Evolutionary conservation across 2,113 vertebrate species (phyloP).

Genomic region (Misgurnus anguillicaudatus): DNA sequence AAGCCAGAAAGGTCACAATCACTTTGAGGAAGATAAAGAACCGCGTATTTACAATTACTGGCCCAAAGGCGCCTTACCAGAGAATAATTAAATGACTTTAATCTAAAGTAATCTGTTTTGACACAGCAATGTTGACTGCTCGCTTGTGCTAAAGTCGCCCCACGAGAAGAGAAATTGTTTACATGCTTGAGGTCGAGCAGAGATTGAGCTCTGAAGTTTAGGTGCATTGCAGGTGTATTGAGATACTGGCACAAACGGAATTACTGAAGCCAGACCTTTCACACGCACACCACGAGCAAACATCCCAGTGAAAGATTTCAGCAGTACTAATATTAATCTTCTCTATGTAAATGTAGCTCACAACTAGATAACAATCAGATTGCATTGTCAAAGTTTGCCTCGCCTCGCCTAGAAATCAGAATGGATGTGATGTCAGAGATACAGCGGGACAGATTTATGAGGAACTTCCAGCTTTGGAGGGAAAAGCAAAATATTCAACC

Average conservation of each 20-base stretch:
- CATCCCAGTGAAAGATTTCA: too few relatives aligned
- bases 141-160: conserved; percentile 11
- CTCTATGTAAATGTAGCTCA: too few relatives aligned
- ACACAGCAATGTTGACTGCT: conserved; percentile 24
- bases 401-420: too few relatives aligned
- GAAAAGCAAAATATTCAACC: too few relatives aligned
- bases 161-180: neutral
- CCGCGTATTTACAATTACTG: conserved; percentile 57
- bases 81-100: conserved; percentile 58
- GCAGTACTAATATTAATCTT: too few relatives aligned
- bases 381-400: too few relatives aligned
- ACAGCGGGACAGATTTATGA: too few relatives aligned
- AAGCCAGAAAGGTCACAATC: conserved; percentile 67
- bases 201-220: neutral
- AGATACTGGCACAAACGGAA: neutral
- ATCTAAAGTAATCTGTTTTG: conserved; percentile 44
- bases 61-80: conserved; percentile 54
- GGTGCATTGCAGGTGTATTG: neutral
- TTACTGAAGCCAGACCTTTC: too few relatives aligned
- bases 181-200: neutral
- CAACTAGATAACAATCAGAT: too few relatives aligned
- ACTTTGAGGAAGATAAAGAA: conserved; percentile 56
- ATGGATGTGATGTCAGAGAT: too few relatives aligned
- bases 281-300: too few relatives aligned
- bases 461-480: too few relatives aligned